Base-by-base conservation (phyloP, 2,797 vertebrate genomes). In the Bovichtus diacanthus region DNA sequence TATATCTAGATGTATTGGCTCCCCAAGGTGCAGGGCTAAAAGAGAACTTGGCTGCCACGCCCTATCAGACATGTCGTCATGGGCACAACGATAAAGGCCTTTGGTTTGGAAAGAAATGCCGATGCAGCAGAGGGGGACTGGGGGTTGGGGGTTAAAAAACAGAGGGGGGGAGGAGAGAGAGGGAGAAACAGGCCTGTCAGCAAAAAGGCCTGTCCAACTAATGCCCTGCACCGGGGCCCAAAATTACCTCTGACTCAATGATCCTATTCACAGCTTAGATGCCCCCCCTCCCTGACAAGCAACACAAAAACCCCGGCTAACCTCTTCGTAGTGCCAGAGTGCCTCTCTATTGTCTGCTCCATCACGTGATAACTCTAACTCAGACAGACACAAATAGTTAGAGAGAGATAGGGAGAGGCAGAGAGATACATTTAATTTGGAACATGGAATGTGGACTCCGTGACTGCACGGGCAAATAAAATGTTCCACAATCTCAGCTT, bases 191-290 rank as follows among this genome's bases (percentile, higher is more conserved):
- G 84, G 94, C 89, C 90, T 76, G 90, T 97, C 97, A 98, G 97
- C 97, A 96, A 95, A 94, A 97, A 95, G 86, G 76, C 91, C 88
- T 75, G 94, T 94, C 95, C 94, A 94, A 93, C 94, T 95, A 96
- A 95, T 96, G 95, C 95, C 95, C 96, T 85, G 93, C 95, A 94
- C 95, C 92, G 94, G 94, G 96, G 95, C 91, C 94, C 94, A 94
- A 92, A 94, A 97, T 98, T 98, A 97, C 94, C 93, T 97, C 94
- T 95, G 93, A 96, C 92, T 97, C 96, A 97, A 95, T 97, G 96
- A 95, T 94, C 93, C 95, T 91, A 97, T 97, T 97, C 96, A 96
- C 91, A 78, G 92, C 90, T 90, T 93, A 90, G 80, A 87, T 80
- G 74, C 88, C 90, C 89, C 87, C 88, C 86, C 88, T 74, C 87